phyloP scores from a whole-genome alignment of 2,888 invertebrate genomes.

The Cheilosia vernalis region DNA sequence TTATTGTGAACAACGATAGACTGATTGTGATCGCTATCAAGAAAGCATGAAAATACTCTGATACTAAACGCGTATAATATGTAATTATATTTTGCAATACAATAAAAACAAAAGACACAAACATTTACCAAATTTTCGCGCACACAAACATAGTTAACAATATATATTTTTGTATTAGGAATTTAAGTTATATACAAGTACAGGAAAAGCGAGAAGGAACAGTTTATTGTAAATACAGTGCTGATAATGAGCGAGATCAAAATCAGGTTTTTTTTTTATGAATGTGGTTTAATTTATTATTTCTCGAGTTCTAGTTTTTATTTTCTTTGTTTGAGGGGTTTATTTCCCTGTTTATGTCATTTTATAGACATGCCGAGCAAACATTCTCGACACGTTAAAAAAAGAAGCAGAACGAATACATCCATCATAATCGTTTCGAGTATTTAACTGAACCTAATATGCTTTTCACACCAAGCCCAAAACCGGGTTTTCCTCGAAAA shows the following conservation, averaged over 20 bases:
- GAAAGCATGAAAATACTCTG: neutral
- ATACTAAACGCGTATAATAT: too few species aligned
- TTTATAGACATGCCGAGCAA: too few species aligned
- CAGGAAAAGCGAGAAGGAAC: neutral
- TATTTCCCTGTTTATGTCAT: neutral
- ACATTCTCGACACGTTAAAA: too few species aligned
- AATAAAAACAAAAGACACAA: neutral
- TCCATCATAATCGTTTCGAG: too few species aligned
- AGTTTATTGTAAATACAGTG: slow-evolving; percentile 24
- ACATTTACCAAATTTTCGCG: neutral
- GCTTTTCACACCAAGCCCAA: too few species aligned
- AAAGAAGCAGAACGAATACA: too few species aligned
- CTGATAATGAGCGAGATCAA: slow-evolving; percentile 16
- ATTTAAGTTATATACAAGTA: slow-evolving; percentile 6
- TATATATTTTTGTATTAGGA: neutral
- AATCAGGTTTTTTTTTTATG: neutral
- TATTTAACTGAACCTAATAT: too few species aligned
- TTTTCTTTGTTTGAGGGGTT: neutral
- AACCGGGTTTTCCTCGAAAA: too few species aligned
- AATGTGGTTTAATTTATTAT: slow-evolving; percentile 20
- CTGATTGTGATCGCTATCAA: neutral
- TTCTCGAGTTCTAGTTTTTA: neutral
- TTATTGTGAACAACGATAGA: neutral
- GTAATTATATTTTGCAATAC: neutral
- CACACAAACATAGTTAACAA: slow-evolving; percentile 4